Evolutionary conservation across 2,113 vertebrate species (phyloP).

Genomic region (Sebastes fasciatus): DNA sequence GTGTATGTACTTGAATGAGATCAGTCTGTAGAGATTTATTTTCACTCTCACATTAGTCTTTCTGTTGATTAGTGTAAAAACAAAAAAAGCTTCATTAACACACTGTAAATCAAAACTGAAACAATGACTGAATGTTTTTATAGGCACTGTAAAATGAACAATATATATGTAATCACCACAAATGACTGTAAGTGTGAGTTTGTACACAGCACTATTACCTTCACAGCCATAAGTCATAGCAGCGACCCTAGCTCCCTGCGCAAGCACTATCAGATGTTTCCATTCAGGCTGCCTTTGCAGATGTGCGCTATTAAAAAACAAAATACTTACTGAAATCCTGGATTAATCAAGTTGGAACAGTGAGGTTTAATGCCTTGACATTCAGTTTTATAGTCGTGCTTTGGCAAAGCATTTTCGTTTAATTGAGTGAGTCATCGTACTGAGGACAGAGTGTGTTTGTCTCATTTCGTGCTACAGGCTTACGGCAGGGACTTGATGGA

Average conservation of each 20-base stretch:
- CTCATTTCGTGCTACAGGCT: slow-evolving; percentile 83
- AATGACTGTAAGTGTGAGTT: background rate
- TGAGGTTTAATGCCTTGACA: slow-evolving; percentile 28
- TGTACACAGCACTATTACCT: background rate
- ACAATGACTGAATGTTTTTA: background rate
- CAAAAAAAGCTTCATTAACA: background rate
- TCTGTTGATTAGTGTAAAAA: background rate
- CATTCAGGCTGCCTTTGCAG: slow-evolving; percentile 32
- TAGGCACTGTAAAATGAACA: background rate
- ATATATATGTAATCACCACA: background rate
- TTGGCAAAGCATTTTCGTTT: slow-evolving; percentile 17
- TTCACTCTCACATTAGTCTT: too few relatives aligned
- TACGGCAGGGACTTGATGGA: slow-evolving; percentile 99
- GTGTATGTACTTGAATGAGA: background rate
- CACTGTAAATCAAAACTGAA: background rate
- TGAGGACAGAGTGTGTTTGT: slow-evolving; percentile 36
- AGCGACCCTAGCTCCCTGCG: background rate
- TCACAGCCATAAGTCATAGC: slow-evolving; percentile 6
- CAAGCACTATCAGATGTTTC: slow-evolving; percentile 9
- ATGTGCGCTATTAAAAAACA: slow-evolving; percentile 38
- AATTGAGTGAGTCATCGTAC: slow-evolving; percentile 18
- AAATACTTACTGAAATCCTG: slow-evolving; percentile 4
- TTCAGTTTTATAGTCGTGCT: slow-evolving; percentile 33
- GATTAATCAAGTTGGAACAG: slow-evolving; percentile 21
- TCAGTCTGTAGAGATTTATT: background rate